Base-by-base conservation (phyloP, 2,113 vertebrate species). In the Phycodurus eques region DNA sequence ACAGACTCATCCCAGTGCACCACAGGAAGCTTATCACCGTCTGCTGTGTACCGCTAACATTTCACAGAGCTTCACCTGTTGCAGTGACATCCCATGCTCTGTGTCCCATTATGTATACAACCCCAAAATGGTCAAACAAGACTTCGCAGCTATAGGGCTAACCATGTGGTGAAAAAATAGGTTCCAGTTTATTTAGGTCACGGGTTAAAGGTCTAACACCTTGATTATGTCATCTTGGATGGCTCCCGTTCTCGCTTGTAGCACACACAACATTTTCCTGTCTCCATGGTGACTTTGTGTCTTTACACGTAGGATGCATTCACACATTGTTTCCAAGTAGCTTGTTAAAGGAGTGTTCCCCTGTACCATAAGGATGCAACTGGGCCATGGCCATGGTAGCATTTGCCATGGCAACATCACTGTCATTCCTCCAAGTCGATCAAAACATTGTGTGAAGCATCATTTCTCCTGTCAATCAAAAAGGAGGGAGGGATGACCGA, bases 301-400 rank as follows among this genome's bases (percentile, higher is more conserved):
- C 70, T 49, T 17, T 62, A 43, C 71, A 67, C 67, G 81, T 53
- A 62, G 57, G 53, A 20, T 65, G 43, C 54, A 71, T 17, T 87
- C 78, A 4, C 78, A 81, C 80, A 65, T 85, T 85, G 68, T 76
- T 82, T 82, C 74, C 69, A 87, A 75, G 80, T 77, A 63, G 31
- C 82, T 85, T 74, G 83, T 88, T 75, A 83, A 84, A 78, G 76
- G 75, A 43, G 71, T 57, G 47, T 69, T 71, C 66, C 43, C 46
- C 46, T 22, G 33, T 5, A 19, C 13, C 22, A 66, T 67, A 60
- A 67, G n/a, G 68, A 75, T 60, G 20, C 39, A 75, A 59, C 63
- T 42, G 61, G 60, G 49, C 51, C 60, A 71, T 35, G 11, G 8
- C 46, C 63, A 72, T 35, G 11, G 8, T 35, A 64, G 66, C 31